Evolutionary conservation across 2,888 invertebrate species (phyloP), one percentile per base, ranked within the genome.

Genomic region (Allophyes oxyacanthae): DNA sequence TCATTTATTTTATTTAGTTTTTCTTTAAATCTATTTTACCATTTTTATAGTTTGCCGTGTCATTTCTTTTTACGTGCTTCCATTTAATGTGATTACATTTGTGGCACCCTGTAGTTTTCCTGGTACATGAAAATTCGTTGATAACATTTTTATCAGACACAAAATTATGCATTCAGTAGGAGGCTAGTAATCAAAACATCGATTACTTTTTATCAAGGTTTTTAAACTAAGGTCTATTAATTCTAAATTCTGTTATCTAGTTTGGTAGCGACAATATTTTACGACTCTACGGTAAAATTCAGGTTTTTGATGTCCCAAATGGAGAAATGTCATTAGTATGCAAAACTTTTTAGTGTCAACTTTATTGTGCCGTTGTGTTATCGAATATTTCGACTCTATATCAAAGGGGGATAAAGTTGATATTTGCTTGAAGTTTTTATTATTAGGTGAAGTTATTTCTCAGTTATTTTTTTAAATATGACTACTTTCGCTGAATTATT

Each of bases 321-420:
- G 67, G 72, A 65, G 67, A 79, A 74, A 73, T 70, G 69, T 71
- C 68, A 82, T 82, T 78, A 75, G 67, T 76, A 82, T 82, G 81
- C 77, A 77, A 82, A 80, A 75, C 52, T 44, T 64, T 52, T 53
- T 59, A 60, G 55, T 61, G 46, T 14, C 38, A 44, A 43, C 45
- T 44, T 57, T 56, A 11, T 26, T 52, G 46, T 30, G 10, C 10
- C 9, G 9, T 6, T 15, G 7, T 13, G 41, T n/a, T 13, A 11
- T 37, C 41, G 5, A 14, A 9, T 8, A 26, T 30, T 33, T 48
- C 7, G 4, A 41, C 32, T 44, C 37, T 53, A 42, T 26, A 4
- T 0, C 1, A 1, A 0, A 25, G 0, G 1, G 0, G 0, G 0
- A 4, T 10, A 65, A 51, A 30, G 53, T 54, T 11, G 6, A 52